phyloP scores from a whole-genome alignment of 2,888 invertebrate species.

The Copidosoma aretas region DNA sequence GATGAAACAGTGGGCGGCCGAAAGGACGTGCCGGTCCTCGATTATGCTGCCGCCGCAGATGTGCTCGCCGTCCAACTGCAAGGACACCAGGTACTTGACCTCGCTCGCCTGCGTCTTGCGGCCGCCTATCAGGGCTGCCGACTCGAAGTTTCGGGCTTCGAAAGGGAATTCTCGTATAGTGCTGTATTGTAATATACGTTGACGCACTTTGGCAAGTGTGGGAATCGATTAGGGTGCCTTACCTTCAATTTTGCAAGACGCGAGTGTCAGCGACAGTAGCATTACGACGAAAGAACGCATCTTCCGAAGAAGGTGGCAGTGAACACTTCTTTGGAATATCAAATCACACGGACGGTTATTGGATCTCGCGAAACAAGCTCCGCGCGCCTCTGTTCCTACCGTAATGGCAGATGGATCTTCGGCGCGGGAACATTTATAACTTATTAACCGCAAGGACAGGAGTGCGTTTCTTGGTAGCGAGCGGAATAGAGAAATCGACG shows the following conservation, averaged over 20 bases:
- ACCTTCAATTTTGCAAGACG: background rate
- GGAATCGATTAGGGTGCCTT: no score
- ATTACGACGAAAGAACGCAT: background rate
- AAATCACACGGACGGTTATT: background rate
- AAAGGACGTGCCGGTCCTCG: conserved; percentile 10
- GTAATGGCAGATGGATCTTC: background rate
- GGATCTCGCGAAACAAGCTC: background rate
- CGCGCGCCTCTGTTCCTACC: background rate
- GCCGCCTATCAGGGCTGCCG: conserved; percentile 29
- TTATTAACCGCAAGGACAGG: background rate
- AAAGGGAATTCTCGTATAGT: no score
- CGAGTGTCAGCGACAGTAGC: background rate
- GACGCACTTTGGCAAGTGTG: no score
- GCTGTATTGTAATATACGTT: no score
- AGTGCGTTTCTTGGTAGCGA: no score
- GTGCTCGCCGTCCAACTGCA: conserved; percentile 16
- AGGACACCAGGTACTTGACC: conserved; percentile 19
- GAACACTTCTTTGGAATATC: background rate
- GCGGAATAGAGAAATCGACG: no score
- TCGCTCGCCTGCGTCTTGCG: conserved; percentile 1
- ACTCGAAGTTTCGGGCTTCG: background rate
- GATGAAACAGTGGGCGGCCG: conserved; percentile 33
- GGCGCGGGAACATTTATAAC: background rate
- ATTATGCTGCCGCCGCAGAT: conserved; percentile 36
- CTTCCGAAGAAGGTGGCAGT: background rate